phyloP scores from a whole-genome alignment of 2,888 invertebrate genomes.

The Dynastes maya region DNA sequence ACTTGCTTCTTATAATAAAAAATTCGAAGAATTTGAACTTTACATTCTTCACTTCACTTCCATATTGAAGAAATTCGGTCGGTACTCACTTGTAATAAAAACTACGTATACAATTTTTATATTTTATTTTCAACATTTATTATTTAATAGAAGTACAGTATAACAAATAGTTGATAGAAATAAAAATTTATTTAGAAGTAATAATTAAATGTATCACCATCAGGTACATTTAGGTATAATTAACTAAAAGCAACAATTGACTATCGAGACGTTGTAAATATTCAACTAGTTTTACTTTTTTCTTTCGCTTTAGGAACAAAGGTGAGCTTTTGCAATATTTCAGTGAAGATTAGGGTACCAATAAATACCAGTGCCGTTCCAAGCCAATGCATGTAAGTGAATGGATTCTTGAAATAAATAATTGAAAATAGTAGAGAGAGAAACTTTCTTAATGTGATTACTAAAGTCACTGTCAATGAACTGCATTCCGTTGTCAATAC shows the following conservation, averaged over 20 bases:
- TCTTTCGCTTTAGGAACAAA: conserved; percentile 32
- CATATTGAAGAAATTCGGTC: no score
- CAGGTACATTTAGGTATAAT: conserved; percentile 24
- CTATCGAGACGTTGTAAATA: background rate
- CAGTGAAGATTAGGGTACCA: conserved; percentile 95
- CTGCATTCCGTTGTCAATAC: conserved; percentile 94
- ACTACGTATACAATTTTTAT: background rate
- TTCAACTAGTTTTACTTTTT: conserved; percentile 43
- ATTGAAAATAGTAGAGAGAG: conserved; percentile 96
- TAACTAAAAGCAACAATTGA: conserved; percentile 12
- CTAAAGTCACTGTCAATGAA: conserved; percentile 94
- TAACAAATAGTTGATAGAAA: background rate
- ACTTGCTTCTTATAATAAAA: no score
- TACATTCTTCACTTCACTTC: no score
- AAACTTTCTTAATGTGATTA: conserved; percentile 96
- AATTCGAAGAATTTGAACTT: no score
- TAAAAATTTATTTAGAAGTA: background rate
- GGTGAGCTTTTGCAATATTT: conserved; percentile 69
- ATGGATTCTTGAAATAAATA: conserved; percentile 94
- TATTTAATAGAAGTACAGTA: background rate
- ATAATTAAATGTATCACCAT: conserved; percentile 15
- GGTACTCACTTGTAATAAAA: background rate
- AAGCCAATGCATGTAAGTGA: conserved; percentile 92
- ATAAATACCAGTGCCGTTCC: conserved; percentile 92
- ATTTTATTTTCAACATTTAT: conserved; percentile 1